Conservation (phyloP, 2,888 invertebrate species). For the Nomada lathburiana region DNA sequence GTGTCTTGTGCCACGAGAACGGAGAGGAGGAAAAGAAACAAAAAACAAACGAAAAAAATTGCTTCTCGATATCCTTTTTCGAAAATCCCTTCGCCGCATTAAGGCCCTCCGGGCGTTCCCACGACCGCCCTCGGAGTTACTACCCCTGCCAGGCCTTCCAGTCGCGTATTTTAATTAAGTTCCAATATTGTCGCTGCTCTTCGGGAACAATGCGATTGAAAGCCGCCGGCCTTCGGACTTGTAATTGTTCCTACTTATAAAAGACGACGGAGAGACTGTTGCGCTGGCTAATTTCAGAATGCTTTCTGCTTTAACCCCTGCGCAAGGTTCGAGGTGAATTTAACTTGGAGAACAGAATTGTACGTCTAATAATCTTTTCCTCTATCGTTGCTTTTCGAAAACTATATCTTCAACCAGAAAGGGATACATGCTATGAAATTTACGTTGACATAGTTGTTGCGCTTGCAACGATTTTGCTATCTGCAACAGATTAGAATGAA, state of each 20-base stretch:
- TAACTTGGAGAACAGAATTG: too few relatives aligned
- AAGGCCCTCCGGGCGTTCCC: constrained; percentile 60
- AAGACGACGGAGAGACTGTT: constrained; percentile 16
- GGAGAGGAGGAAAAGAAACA: constrained; percentile 23
- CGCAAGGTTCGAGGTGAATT: neutral
- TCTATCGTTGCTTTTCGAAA: too few relatives aligned
- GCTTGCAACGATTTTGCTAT: too few relatives aligned
- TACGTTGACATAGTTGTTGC: too few relatives aligned
- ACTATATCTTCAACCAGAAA: too few relatives aligned
- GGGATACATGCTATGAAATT: too few relatives aligned
- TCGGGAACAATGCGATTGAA: constrained; percentile 64
- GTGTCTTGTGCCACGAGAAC: constrained; percentile 30
- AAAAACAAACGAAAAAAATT: constrained; percentile 37
- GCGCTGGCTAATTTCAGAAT: constrained; percentile 13
- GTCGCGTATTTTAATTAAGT: constrained; percentile 67
- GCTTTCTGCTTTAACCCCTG: neutral
- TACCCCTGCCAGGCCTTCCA: constrained; percentile 9
- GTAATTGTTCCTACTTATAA: constrained; percentile 59
- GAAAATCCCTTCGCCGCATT: constrained; percentile 60
- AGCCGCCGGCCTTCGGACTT: constrained; percentile 25
- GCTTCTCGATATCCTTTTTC: constrained; percentile 71
- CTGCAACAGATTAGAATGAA: too few relatives aligned
- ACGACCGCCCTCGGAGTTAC: constrained; percentile 65
- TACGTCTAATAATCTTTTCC: too few relatives aligned
- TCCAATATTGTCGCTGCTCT: constrained; percentile 48